Percentiles rank a stretch among this genome's conserved stretches.
phyloP scores from a whole-genome alignment of 2,113 vertebrate species.

The Sula dactylatra region DNA sequence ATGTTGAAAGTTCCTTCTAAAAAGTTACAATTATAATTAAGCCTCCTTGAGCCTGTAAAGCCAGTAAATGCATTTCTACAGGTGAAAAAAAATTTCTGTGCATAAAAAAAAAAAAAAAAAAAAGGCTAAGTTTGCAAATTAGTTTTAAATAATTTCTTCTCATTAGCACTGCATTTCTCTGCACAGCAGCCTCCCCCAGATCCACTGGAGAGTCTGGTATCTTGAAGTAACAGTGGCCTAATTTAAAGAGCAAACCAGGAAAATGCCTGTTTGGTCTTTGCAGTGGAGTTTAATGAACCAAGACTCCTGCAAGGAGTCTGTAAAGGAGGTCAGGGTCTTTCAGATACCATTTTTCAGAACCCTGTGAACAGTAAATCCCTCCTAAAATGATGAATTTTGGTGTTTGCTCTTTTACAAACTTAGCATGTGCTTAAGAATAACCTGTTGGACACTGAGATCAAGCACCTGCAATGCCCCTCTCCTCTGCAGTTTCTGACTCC shows the following conservation, averaged over 20 bases:
- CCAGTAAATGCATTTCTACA: not conserved
- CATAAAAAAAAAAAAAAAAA: not conserved
- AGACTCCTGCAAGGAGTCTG: not conserved
- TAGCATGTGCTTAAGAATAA: not conserved
- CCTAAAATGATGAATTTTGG: not conserved
- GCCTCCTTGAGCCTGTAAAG: not conserved
- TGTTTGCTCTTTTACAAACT: not conserved
- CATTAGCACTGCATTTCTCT: not conserved
- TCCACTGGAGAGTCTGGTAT: not conserved
- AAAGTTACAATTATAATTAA: not conserved
- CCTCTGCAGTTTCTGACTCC: not conserved
- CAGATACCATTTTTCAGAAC: slow-evolving; percentile 2
- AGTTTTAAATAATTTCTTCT: not conserved
- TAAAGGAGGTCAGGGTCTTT: slow-evolving; percentile 13
- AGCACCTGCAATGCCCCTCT: not conserved
- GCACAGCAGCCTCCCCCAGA: not conserved
- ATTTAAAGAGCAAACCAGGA: slow-evolving; percentile 12
- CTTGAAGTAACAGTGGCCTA: not conserved
- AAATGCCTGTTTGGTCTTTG: not conserved
- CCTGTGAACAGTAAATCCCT: not conserved
- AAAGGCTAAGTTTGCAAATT: not conserved
- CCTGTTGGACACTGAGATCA: not conserved
- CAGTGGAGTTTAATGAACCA: slow-evolving; percentile 39
- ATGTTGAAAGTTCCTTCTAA: slow-evolving; percentile 57
- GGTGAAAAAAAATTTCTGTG: not conserved